A percentile compares a stretch with the other conserved stretches of the same genome.
Evolutionary conservation across 2,113 vertebrate species (phyloP).

Genomic region (Canis aureus): DNA sequence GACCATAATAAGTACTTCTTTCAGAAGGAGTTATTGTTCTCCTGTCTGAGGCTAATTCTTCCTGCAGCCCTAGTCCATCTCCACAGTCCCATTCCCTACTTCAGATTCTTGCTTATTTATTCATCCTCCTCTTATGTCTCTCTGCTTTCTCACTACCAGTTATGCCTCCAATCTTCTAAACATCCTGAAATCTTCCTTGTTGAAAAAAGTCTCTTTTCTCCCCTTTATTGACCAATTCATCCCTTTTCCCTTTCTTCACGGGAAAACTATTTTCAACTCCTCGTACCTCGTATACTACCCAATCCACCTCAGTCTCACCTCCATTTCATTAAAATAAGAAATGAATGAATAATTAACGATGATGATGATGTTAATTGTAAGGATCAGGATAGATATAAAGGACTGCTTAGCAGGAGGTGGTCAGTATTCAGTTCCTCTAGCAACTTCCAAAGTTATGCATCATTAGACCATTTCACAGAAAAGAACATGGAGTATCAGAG

Average conservation of each 20-base stretch:
- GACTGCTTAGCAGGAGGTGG: not conserved
- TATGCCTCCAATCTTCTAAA: not conserved
- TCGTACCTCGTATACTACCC: not conserved
- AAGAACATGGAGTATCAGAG: not conserved
- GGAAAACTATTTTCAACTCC: not conserved
- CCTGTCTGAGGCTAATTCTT: not conserved
- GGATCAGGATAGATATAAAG: not conserved
- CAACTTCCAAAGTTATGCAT: not conserved
- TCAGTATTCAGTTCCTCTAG: not conserved
- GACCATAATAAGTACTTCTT: not conserved
- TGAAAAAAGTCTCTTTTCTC: not conserved
- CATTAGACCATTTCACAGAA: not conserved
- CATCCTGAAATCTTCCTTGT: not conserved
- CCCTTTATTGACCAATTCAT: not conserved
- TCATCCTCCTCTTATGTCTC: not conserved
- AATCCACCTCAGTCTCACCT: not conserved
- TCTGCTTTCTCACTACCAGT: too few relatives aligned
- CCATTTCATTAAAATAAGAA: not conserved
- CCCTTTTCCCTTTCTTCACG: not conserved
- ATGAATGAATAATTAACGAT: not conserved
- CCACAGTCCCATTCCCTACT: not conserved
- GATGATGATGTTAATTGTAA: not conserved
- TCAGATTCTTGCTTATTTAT: not conserved
- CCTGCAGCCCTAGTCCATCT: not conserved
- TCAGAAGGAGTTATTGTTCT: not conserved